Conservation (phyloP, 2,797 vertebrate genomes). For the Ctenochaetus hawaiiensis region DNA sequence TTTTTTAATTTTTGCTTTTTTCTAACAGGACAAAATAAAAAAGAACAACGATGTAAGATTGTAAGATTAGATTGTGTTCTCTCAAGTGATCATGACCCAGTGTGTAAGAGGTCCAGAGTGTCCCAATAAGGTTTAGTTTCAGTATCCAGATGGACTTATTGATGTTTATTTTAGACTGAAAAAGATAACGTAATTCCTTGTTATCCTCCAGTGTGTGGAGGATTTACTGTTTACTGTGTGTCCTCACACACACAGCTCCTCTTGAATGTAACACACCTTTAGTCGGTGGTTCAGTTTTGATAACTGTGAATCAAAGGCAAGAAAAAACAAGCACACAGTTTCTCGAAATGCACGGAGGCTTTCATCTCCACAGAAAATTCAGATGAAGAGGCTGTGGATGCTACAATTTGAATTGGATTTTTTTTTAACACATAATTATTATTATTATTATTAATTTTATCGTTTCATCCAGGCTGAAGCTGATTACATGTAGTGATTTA, state of each 20-base stretch:
- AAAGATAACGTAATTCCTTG: not conserved
- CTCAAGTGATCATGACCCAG: not conserved
- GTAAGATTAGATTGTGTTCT: slow-evolving; percentile 14
- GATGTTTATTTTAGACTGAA: slow-evolving; percentile 17
- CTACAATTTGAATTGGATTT: not conserved
- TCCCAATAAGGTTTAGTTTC: slow-evolving; percentile 22
- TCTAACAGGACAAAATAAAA: not conserved
- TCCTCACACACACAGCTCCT: slow-evolving; percentile 21
- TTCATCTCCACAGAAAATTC: slow-evolving; percentile 19
- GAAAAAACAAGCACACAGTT: not conserved
- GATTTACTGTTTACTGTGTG: slow-evolving; percentile 9
- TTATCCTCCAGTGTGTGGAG: not conserved
- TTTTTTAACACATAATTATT: too few relatives aligned
- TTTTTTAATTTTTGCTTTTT: not conserved
- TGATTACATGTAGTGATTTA: slow-evolving; percentile 13
- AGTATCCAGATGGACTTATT: slow-evolving; percentile 29
- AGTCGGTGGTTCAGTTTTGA: slow-evolving; percentile 29
- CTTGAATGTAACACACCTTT: slow-evolving; percentile 14
- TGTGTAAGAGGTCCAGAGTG: slow-evolving; percentile 9
- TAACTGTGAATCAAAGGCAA: slow-evolving; percentile 13
- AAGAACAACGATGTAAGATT: slow-evolving; percentile 11
- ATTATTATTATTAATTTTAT: not conserved
- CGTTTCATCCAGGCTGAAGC: not conserved
- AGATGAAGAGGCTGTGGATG: slow-evolving; percentile 12
- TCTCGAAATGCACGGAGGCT: slow-evolving; percentile 17